Conservation (phyloP, 2,113 vertebrate species). For the Grammomys dolichurus region DNA sequence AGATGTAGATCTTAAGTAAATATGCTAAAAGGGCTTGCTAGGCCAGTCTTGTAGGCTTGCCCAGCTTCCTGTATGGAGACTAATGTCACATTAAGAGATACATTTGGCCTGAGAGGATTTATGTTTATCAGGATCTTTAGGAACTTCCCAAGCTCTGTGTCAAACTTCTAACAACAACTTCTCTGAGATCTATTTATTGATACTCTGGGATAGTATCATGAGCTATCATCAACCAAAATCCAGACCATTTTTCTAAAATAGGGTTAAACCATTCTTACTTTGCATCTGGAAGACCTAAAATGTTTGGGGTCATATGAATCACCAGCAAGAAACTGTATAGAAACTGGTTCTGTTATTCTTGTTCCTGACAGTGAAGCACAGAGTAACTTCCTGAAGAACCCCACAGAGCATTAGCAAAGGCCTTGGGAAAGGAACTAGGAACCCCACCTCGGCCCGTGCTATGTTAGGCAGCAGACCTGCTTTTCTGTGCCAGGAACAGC, state of each 20-base stretch:
- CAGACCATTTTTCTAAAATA: slow-evolving; percentile 34
- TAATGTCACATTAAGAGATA: neutral
- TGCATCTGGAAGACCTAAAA: slow-evolving; percentile 48
- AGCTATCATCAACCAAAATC: neutral
- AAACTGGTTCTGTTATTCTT: slow-evolving; percentile 69
- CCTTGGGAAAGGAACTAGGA: slow-evolving; percentile 46
- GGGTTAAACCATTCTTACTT: slow-evolving; percentile 2
- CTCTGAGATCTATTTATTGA: neutral
- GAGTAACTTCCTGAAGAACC: slow-evolving; percentile 61
- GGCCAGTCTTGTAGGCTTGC: neutral
- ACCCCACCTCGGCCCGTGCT: slow-evolving; percentile 54
- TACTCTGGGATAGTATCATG: neutral
- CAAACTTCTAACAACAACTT: neutral
- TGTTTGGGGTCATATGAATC: slow-evolving; percentile 37
- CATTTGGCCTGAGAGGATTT: neutral
- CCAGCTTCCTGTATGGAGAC: neutral
- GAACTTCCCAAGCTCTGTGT: neutral
- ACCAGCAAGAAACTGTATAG: slow-evolving; percentile 19
- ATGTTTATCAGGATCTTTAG: neutral
- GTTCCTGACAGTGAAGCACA: slow-evolving; percentile 50
- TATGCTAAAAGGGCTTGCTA: neutral
- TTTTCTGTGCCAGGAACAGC: slow-evolving; percentile 71
- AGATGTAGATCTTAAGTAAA: neutral
- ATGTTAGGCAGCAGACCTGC: slow-evolving; percentile 71
- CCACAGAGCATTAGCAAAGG: slow-evolving; percentile 55